Conservation (phyloP, 2,888 invertebrate genomes). For the Artemia sp. region DNA sequence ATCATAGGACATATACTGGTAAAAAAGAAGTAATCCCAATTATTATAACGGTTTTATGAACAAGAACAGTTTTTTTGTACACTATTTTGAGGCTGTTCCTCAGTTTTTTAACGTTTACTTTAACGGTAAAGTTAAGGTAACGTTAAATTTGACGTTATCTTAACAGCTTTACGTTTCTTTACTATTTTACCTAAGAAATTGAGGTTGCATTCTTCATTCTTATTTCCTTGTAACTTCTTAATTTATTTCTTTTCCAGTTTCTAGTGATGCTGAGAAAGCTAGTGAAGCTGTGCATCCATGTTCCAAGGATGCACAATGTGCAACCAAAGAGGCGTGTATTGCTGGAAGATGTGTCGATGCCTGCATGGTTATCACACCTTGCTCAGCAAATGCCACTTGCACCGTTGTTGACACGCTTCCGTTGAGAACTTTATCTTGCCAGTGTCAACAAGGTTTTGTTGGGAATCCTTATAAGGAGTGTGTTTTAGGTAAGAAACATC, state of each 20-base stretch:
- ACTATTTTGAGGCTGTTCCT: no score
- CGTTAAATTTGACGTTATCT: no score
- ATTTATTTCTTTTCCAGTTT: conserved; percentile 30
- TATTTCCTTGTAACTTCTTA: conserved; percentile 16
- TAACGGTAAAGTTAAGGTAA: no score
- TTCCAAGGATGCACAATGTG: conserved; percentile 53
- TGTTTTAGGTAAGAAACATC: conserved; percentile 27
- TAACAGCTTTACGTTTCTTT: no score
- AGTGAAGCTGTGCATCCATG: conserved; percentile 38
- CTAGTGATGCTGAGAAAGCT: conserved; percentile 32
- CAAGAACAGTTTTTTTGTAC: no score
- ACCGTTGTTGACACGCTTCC: conserved; percentile 69
- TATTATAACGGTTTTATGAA: no score
- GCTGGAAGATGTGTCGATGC: conserved; percentile 61
- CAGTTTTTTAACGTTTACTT: no score
- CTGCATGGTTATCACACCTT: conserved; percentile 52
- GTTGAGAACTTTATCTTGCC: conserved; percentile 68
- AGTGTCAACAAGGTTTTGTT: conserved; percentile 59
- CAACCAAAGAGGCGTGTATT: conserved; percentile 63
- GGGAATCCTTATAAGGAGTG: conserved; percentile 76
- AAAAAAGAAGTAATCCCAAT: no score
- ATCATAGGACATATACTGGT: no score
- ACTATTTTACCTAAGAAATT: no score
- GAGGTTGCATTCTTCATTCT: background rate
- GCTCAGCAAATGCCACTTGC: conserved; percentile 61